phyloP scores from a whole-genome alignment of 2,797 vertebrate genomes.

The Austrolebias charrua region DNA sequence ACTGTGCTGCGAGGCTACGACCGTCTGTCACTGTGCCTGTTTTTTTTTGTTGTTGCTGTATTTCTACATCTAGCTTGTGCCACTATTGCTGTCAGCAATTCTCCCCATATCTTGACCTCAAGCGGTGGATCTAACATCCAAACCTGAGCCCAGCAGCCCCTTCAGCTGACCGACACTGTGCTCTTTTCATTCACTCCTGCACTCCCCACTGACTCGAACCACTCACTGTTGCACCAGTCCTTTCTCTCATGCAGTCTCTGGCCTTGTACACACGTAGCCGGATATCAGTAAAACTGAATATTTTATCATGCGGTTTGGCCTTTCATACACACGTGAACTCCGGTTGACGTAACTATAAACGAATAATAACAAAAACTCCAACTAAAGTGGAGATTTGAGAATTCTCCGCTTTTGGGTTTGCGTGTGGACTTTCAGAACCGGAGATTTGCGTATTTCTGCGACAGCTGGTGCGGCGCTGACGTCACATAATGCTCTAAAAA shows the following conservation, averaged over 20 bases:
- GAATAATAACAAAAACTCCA: too few species aligned
- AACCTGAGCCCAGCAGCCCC: conserved; percentile 19
- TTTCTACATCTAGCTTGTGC: conserved; percentile 10
- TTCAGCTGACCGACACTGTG: conserved; percentile 32
- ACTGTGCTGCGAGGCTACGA: conserved; percentile 50
- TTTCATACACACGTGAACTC: too few species aligned
- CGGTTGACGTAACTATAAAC: too few species aligned
- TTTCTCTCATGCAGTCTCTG: conserved; percentile 42
- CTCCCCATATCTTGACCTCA: conserved; percentile 27
- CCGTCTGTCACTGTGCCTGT: conserved; percentile 40
- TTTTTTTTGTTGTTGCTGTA: background rate
- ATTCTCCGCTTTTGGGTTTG: too few species aligned
- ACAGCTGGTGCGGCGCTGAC: too few species aligned
- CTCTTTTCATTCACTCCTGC: conserved; percentile 56
- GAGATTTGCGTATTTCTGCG: too few species aligned
- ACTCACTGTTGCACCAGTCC: conserved; percentile 44
- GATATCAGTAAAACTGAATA: too few species aligned
- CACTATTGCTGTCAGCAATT: conserved; percentile 7
- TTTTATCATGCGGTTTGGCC: too few species aligned
- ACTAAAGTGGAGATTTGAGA: too few species aligned
- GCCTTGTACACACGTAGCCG: too few species aligned
- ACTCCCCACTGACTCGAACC: conserved; percentile 47
- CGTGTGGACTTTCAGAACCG: too few species aligned
- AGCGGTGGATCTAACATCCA: conserved; percentile 17
- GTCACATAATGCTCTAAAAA: too few species aligned